These are phyloP conservation scores for Drosophila truncata DNA, from an alignment of 1,140 invertebrate genomes.

Conservation along the genomic window DNA sequence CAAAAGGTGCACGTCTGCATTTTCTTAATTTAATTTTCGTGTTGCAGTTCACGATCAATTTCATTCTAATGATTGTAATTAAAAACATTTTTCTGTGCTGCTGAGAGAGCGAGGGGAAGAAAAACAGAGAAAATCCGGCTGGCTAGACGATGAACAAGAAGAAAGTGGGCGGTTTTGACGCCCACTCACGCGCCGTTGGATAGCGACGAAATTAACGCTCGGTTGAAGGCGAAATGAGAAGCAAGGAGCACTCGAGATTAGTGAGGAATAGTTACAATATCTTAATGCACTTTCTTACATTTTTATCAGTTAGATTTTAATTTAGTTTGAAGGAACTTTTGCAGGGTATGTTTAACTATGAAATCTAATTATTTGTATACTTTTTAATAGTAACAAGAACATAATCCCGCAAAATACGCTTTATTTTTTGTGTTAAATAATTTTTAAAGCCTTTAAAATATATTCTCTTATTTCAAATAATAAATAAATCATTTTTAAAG, in stretches of 20 bases:
- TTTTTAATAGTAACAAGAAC: not conserved
- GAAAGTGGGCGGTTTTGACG: conserved; percentile 33
- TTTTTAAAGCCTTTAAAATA: not conserved
- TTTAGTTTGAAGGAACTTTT: not conserved
- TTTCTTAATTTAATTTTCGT: conserved; percentile 80
- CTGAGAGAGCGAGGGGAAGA: not conserved
- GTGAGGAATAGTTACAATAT: not conserved
- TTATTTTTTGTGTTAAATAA: not conserved
- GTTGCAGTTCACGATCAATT: conserved; percentile 78
- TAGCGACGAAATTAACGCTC: conserved; percentile 61
- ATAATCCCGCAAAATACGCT: too few relatives aligned
- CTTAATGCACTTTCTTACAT: not conserved
- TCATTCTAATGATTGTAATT: conserved; percentile 80
- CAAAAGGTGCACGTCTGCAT: conserved; percentile 46
- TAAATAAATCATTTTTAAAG: not conserved
- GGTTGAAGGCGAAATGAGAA: conserved; percentile 57
- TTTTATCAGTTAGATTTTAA: not conserved
- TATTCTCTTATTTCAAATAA: not conserved
- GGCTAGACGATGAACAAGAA: not conserved
- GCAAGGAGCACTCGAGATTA: conserved; percentile 5
- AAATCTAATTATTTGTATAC: too few relatives aligned
- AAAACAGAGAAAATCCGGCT: not conserved
- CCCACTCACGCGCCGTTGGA: conserved; percentile 63
- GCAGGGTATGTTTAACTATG: not conserved
- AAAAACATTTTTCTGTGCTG: conserved; percentile 66